Conservation (phyloP, 2,888 invertebrate species). For the Epinotia brunnichana region DNA sequence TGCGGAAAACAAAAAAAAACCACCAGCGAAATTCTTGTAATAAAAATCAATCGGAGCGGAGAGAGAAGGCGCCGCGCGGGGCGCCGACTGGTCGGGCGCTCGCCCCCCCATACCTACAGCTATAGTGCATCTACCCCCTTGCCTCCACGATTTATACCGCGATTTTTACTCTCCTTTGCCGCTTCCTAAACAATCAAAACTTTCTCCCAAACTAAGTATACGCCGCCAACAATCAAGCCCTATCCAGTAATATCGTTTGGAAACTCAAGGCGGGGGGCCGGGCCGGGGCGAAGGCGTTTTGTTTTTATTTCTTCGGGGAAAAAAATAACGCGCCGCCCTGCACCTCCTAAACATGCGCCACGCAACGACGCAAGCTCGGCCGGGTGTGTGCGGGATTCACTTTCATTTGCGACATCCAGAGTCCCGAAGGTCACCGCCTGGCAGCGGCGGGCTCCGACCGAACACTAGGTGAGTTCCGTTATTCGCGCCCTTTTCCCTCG, state of each 20-base stretch:
- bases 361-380: slow-evolving; percentile 83
- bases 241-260: slow-evolving; percentile 31
- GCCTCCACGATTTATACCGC: slow-evolving; percentile 43
- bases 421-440: slow-evolving; percentile 81
- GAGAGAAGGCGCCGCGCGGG: slow-evolving; percentile 80
- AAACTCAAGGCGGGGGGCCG: slow-evolving; percentile 46
- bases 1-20: slow-evolving; percentile 80
- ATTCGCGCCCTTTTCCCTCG: slow-evolving; percentile 74
- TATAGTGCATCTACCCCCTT: slow-evolving; percentile 73
- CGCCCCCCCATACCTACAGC: slow-evolving; percentile 65
- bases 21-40: slow-evolving; percentile 83
- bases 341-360: slow-evolving; percentile 84
- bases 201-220: slow-evolving; percentile 47
- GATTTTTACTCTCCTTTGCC: slow-evolving; percentile 46
- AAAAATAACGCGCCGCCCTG: slow-evolving; percentile 82
- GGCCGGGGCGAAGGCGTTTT: slow-evolving; percentile 78
- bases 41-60: slow-evolving; percentile 85
- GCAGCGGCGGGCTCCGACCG: slow-evolving; percentile 76
- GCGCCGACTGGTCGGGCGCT: slow-evolving; percentile 77
- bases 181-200: slow-evolving; percentile 48
- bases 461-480: slow-evolving; percentile 68
- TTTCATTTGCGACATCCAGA: slow-evolving; percentile 82
- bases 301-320: slow-evolving; percentile 83
- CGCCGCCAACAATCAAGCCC: slow-evolving; percentile 26
- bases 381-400: slow-evolving; percentile 82